Conservation (phyloP, 1,140 invertebrate species). For the Drosophila serrata region DNA sequence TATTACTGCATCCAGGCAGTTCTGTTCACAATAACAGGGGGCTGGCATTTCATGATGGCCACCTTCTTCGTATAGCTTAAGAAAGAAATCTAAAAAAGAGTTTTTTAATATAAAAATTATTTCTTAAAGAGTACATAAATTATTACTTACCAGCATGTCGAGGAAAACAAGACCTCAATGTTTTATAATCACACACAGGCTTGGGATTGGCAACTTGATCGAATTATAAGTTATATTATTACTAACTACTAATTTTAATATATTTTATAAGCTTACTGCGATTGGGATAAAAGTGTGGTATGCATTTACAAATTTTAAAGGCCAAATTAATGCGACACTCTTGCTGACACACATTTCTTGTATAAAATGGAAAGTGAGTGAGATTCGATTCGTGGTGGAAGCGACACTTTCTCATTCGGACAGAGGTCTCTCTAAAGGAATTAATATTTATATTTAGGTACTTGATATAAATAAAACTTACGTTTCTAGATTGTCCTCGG, state of each 20-base stretch:
- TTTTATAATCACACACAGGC: conserved; percentile 69
- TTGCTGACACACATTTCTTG: conserved; percentile 88
- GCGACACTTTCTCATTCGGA: conserved; percentile 85
- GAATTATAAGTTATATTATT: not conserved
- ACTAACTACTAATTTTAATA: not conserved
- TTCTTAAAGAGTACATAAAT: no score
- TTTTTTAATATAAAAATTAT: not conserved
- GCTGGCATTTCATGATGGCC: conserved; percentile 14
- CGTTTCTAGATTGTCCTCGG: conserved; percentile 67
- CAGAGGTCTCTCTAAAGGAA: conserved; percentile 51
- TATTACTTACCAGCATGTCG: conserved; percentile 50
- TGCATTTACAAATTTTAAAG: conserved; percentile 87
- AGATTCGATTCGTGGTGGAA: conserved; percentile 88
- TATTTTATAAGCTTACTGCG: conserved; percentile 51
- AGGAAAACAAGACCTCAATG: conserved; percentile 64
- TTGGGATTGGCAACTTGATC: conserved; percentile 63
- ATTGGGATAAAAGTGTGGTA: conserved; percentile 88
- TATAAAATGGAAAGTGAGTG: conserved; percentile 88
- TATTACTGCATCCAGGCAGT: conserved; percentile 65
- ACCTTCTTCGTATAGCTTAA: conserved; percentile 58
- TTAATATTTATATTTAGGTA: not conserved
- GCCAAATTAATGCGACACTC: conserved; percentile 88
- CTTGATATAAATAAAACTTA: not conserved
- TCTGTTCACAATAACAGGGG: conserved; percentile 63
- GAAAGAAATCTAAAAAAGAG: conserved; percentile 48